Base-by-base conservation (phyloP, 2,113 vertebrate genomes). In the Gymnocephalus cernua region DNA sequence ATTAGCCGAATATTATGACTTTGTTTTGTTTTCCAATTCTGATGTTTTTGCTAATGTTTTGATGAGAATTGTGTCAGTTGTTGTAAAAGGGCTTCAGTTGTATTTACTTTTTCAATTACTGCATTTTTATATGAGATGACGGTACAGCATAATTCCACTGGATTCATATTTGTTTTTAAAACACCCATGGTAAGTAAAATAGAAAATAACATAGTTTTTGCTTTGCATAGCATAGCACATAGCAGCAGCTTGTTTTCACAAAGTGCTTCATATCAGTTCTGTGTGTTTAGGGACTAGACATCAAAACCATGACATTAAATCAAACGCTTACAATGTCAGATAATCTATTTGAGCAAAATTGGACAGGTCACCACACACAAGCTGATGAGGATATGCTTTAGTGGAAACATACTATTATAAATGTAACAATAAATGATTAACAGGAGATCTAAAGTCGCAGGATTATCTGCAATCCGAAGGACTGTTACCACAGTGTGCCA, bases 141-240 rank as follows among this genome's bases (percentile, higher is more conserved):
- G 9, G 48, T 44, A 45, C 66, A 75, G 67, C n/a, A 11, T 72
- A 66, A 35, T 47, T 35, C 76, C 68, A 38, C 18, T 85, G 87
- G 89, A 90, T 53, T 82, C 35, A 56, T 74, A 25, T 80, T 74
- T 76, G 0, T 61, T 61, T 77, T 1, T 72, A 41, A 83, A 64
- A 25, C 35, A 50, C 11, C 14, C 11, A 32, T 75, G 93, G 93
- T 93, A 93, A 93, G 93, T 93, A 88, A 71, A 80, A 6, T 82
- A 68, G 63, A 81, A 32, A 74, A 74, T 80, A 86, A 85, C 78
- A 53, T 76, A 63, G 79, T 72, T 25, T 69, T 74, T 77, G 74
- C 85, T 93, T 92, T 83, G 85, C 86, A 4, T 63, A 79, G 74
- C n/a, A 3, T 14, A 77, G 68, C 56, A 72, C 25, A 23, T 65